Conservation (phyloP, 2,113 vertebrate species). For the Laticauda laticaudata region DNA sequence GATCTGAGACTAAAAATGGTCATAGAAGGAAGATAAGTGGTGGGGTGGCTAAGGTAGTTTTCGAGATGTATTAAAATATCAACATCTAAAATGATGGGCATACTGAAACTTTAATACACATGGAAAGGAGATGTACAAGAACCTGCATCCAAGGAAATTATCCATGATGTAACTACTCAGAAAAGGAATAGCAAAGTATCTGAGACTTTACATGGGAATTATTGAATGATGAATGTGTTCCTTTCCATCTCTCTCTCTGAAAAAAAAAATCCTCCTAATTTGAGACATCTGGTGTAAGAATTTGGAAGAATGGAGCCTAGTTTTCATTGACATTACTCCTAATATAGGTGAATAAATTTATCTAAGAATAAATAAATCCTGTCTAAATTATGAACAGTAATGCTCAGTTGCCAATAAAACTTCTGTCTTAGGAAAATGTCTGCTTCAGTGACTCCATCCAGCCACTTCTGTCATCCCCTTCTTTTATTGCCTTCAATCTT, state of each 20-base stretch:
- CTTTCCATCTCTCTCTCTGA: background rate
- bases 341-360: background rate
- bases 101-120: background rate
- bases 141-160: background rate
- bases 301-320: background rate
- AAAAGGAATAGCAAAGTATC: conserved; percentile 5
- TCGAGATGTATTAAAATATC: background rate
- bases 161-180: background rate
- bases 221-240: background rate
- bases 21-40: background rate
- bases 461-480: too few species aligned
- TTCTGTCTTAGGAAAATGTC: background rate
- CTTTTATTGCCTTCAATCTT: too few species aligned
- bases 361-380: background rate
- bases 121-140: background rate
- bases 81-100: background rate
- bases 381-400: background rate
- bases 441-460: too few species aligned
- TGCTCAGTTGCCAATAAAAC: background rate
- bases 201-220: background rate
- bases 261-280: background rate
- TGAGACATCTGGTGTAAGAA: background rate
- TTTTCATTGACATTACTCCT: background rate
- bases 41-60: background rate
- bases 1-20: background rate